A percentile compares a stretch with the other conserved stretches of the same genome.
Evolutionary conservation across 2,113 vertebrate species (phyloP).

Genomic region (Paradoxurus hermaphroditus): DNA sequence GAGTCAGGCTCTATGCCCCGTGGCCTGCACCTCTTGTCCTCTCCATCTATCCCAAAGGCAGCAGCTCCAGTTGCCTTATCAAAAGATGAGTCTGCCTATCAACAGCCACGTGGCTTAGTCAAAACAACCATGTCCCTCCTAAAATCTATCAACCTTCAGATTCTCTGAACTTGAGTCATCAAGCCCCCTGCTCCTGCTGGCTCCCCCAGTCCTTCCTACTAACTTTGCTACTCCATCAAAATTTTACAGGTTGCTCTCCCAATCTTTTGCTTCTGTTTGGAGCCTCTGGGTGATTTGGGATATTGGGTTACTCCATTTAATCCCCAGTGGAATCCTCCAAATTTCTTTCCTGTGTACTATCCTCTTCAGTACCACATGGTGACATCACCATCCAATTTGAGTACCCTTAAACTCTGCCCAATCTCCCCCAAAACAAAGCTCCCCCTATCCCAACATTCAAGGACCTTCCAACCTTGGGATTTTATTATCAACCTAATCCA

Average conservation of each 20-base stretch:
- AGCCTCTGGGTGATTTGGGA: conserved; percentile 8
- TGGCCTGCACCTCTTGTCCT: background rate
- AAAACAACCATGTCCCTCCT: background rate
- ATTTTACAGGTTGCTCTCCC: conserved; percentile 8
- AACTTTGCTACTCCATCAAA: conserved; percentile 33
- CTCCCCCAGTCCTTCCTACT: background rate
- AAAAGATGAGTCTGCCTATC: conserved; percentile 2
- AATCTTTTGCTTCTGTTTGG: conserved; percentile 15
- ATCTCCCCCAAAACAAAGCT: conserved; percentile 2
- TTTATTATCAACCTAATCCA: conserved; percentile 46
- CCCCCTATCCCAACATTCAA: conserved; percentile 14
- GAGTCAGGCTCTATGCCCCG: background rate
- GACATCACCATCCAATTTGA: background rate
- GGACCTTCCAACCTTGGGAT: conserved; percentile 35
- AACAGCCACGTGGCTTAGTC: background rate
- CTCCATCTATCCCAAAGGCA: background rate
- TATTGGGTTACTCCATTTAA: conserved; percentile 18
- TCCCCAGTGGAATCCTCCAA: conserved; percentile 31
- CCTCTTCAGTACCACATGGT: conserved; percentile 23
- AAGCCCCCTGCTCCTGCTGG: background rate
- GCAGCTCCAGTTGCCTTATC: background rate
- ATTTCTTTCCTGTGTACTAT: conserved; percentile 22
- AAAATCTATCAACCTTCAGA: conserved; percentile 10
- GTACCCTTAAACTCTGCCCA: conserved; percentile 30
- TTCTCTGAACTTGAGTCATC: background rate